Evolutionary conservation across 1,140 invertebrate genomes (phyloP).

Genomic region (Cotesia typhae): DNA sequence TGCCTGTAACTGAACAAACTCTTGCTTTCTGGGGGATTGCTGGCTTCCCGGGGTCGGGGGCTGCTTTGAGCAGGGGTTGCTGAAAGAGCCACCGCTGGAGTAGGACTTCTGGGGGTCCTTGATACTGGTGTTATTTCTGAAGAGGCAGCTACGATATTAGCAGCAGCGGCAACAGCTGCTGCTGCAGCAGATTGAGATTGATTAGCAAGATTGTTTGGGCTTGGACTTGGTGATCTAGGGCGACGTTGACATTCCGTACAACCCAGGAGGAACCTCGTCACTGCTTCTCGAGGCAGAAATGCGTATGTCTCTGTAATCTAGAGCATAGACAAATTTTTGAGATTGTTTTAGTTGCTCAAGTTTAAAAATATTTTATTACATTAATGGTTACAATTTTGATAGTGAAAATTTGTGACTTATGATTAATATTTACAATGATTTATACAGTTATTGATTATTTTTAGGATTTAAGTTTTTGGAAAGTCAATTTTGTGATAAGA

Average conservation of each 20-base stretch:
- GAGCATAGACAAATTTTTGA: constrained; percentile 54
- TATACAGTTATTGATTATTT: no score
- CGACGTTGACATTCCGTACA: constrained; percentile 93
- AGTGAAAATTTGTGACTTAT: no score
- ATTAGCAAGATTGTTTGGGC: constrained; percentile 59
- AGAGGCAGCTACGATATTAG: constrained; percentile 33
- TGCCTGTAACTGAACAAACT: constrained; percentile 58
- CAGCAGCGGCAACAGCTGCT: constrained; percentile 34
- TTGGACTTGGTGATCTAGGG: constrained; percentile 79
- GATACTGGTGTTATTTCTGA: constrained; percentile 15
- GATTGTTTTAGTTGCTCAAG: no score
- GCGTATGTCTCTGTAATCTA: constrained; percentile 96
- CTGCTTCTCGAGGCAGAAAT: constrained; percentile 92
- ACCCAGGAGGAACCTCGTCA: constrained; percentile 91
- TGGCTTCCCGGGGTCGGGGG: constrained; percentile 54
- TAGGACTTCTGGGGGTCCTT: constrained; percentile 44
- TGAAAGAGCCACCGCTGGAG: constrained; percentile 47
- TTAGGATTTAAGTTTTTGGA: no score
- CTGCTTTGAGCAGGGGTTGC: constrained; percentile 50
- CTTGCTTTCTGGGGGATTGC: constrained; percentile 54
- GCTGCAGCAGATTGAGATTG: constrained; percentile 41
- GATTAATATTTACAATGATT: no score
- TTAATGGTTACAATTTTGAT: no score
- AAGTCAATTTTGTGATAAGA: no score
- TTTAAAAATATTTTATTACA: no score